Evolutionary conservation across 2,113 vertebrate species (phyloP).

Genomic region (Dipodomys merriami): DNA sequence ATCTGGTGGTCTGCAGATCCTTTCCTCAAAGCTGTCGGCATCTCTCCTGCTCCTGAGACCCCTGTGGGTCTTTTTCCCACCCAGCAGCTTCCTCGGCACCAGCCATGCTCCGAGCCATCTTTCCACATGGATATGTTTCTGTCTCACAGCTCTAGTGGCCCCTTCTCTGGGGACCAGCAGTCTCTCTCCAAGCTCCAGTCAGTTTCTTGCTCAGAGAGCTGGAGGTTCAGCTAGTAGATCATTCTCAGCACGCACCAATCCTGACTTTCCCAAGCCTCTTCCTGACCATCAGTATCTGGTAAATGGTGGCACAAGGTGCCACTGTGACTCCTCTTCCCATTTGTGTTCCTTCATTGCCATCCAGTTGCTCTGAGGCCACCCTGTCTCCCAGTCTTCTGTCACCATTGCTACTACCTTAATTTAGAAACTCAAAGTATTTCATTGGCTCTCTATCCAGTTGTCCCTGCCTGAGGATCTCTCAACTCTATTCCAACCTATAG

Average conservation of each 20-base stretch:
- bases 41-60: neutral
- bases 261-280: neutral
- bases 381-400: neutral
- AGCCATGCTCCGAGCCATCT: neutral
- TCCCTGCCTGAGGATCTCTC: neutral
- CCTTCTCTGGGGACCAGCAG: neutral
- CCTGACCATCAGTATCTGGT: neutral
- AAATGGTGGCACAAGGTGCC: neutral
- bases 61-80: neutral
- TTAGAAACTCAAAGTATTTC: slow-evolving; percentile 1
- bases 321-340: neutral
- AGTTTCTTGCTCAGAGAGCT: neutral
- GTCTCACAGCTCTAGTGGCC: neutral
- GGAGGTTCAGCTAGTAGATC: neutral
- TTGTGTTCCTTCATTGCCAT: neutral
- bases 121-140: neutral
- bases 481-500: neutral
- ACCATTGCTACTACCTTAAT: neutral
- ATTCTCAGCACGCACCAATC: neutral
- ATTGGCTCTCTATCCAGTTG: neutral
- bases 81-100: neutral
- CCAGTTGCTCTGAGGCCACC: neutral
- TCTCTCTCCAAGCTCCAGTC: neutral
- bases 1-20: neutral
- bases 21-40: neutral